Conservation (phyloP, 2,888 invertebrate genomes). For the Scaptomyza tumidula region DNA sequence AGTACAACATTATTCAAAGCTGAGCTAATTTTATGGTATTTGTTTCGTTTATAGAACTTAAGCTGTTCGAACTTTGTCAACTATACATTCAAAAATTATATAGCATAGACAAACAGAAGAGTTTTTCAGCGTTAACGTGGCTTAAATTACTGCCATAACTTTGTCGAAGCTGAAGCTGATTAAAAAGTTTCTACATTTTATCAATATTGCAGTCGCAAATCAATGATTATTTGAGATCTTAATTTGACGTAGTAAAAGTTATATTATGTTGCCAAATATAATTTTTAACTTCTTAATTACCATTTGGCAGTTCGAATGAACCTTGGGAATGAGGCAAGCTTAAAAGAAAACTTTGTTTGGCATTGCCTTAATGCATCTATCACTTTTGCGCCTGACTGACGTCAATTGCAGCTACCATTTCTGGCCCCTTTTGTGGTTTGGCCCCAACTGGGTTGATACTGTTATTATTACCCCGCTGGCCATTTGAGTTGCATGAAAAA, state of each 20-base stretch:
- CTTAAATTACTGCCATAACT: no score
- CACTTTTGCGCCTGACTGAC: conserved; percentile 3
- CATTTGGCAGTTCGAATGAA: neutral
- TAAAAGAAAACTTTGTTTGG: neutral
- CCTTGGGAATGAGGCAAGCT: neutral
- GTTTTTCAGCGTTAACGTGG: no score
- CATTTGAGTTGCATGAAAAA: conserved; percentile 69
- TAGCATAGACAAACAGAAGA: no score
- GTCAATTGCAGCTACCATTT: conserved; percentile 10
- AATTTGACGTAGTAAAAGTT: neutral
- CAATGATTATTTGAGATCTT: neutral
- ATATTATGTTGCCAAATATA: neutral
- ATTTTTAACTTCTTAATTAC: conserved; percentile 9
- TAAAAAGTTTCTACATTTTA: no score
- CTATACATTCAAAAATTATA: no score
- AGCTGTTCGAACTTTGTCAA: neutral
- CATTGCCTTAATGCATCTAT: conserved; percentile 9
- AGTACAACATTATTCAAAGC: conserved; percentile 1
- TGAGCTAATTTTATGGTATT: neutral
- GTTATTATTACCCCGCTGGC: conserved; percentile 29
- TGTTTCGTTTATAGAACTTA: neutral
- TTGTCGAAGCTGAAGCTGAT: no score
- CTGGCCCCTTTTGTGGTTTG: neutral
- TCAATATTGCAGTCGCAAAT: neutral
- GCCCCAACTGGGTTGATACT: neutral